Evolutionary conservation across 2,888 invertebrate genomes (phyloP), one percentile per base, ranked within the genome.

Genomic region (Chromoteleia sp.): DNA sequence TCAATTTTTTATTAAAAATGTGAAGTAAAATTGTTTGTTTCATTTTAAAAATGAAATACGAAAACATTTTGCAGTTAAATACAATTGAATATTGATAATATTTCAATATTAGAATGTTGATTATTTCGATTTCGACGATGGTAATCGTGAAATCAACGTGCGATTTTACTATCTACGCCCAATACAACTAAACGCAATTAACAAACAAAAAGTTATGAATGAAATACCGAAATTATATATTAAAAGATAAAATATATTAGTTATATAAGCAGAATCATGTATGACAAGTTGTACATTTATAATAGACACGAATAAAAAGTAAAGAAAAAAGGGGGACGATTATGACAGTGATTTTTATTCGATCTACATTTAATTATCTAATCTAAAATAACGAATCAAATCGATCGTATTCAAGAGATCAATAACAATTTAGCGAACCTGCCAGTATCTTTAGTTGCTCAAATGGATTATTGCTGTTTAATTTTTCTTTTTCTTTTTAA

Each of bases 261-360:
- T 84, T 84, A 85, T 70, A 78, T 89, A 89, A 88, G 87, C 86
- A 88, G 84, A 88, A 87, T 86, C 85, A 88, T 89, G 89, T 90
- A 88, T 89, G 85, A 87, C 86, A 85, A 90, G 89, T 90, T 90
- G 91, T 91, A 91, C 89, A 90, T 91, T 91, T 91, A 90, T 91
- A 90, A 90, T 91, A 90, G 90, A 87, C 83, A 87, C 85, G 86
- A 86, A 88, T 88, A 86, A 79, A 79, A 87, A 86, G 87, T 85
- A 86, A 81, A 80, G 33, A 84, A 75, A 78, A 68, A 82, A 39
- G 8, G 25, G 2, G 25, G 25, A 25, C 33, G 8, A 8, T 8
- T 33, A 3, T 33, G 7, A 33, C 5, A 33, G 8, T 33, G 10
- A 33, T 8, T 33, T 33, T 33, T 8, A 33, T 33, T 33, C 2